Conservation (phyloP, 2,113 vertebrate species). For the Channa argus region DNA sequence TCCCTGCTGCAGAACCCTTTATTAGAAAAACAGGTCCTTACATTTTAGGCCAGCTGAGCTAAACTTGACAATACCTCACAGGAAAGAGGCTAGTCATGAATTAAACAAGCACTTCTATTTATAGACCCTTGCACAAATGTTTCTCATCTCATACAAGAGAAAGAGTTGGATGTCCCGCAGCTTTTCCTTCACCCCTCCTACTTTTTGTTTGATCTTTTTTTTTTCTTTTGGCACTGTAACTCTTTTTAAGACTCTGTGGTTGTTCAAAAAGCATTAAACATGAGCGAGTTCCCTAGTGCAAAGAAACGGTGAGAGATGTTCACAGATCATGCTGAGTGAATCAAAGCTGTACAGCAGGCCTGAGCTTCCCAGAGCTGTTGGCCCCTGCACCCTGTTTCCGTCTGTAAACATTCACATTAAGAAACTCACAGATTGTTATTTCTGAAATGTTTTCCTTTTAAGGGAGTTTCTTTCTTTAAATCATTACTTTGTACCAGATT, state of each 20-base stretch:
- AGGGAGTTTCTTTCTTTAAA: conserved; percentile 10
- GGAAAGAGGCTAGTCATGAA: conserved; percentile 58
- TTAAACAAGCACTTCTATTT: conserved; percentile 65
- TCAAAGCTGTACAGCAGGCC: conserved; percentile 43
- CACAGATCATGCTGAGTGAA: conserved; percentile 55
- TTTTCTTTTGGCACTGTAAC: conserved; percentile 60
- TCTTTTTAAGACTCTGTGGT: conserved; percentile 56
- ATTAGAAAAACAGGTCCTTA: conserved; percentile 18
- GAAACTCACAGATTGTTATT: conserved; percentile 21
- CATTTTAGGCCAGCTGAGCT: conserved; percentile 9
- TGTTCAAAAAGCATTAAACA: conserved; percentile 80
- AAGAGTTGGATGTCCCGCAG: conserved; percentile 72
- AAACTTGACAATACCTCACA: conserved; percentile 20
- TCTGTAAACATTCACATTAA: conserved; percentile 40
- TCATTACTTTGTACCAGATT: conserved; percentile 10
- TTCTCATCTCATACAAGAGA: conserved; percentile 61
- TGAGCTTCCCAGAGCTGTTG: conserved; percentile 39
- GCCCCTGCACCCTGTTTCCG: conserved; percentile 44
- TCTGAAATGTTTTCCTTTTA: conserved; percentile 4
- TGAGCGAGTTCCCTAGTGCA: conserved; percentile 64
- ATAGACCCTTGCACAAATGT: conserved; percentile 56
- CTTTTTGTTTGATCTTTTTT: conserved; percentile 72
- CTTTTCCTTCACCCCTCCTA: conserved; percentile 53
- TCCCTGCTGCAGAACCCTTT: conserved; percentile 27
- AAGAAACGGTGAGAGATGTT: conserved; percentile 62